A percentile compares a stretch with the other conserved stretches of the same genome.
These are phyloP conservation scores for Anhinga anhinga DNA, from an alignment of 2,113 vertebrate genomes.

Conservation along the genomic window DNA sequence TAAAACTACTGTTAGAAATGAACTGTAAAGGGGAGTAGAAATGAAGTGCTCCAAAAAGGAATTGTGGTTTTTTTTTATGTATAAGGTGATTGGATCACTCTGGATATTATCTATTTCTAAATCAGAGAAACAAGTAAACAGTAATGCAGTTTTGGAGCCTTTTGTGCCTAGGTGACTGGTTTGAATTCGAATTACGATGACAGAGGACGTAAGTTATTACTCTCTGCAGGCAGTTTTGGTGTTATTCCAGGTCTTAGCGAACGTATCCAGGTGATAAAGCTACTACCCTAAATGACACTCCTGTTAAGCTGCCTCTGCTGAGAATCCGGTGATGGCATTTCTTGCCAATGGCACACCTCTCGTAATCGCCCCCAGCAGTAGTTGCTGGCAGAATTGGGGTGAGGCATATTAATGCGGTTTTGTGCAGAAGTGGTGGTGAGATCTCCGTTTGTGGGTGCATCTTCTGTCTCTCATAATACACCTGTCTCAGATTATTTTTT, in stretches of 20 bases:
- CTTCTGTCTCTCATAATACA: background rate
- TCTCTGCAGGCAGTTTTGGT: slow-evolving; percentile 2
- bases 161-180: background rate
- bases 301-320: background rate
- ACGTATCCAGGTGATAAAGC: slow-evolving; percentile 47
- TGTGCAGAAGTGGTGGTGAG: background rate
- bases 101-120: background rate
- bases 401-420: rapidly evolving
- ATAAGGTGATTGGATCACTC: background rate
- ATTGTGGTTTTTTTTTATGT: background rate
- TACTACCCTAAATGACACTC: slow-evolving; percentile 1
- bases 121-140: background rate
- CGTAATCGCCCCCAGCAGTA: background rate
- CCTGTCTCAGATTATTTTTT: background rate
- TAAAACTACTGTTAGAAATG: background rate
- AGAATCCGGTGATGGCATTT: background rate
- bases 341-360: background rate
- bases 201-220: background rate
- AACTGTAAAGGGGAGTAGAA: background rate
- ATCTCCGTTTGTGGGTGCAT: background rate
- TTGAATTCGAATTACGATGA: background rate
- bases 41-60: background rate
- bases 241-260: background rate
- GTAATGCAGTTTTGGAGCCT: background rate
- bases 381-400: background rate